These are phyloP conservation scores for Mellivora capensis DNA, from an alignment of 2,113 vertebrate genomes.

Conservation along the genomic window DNA sequence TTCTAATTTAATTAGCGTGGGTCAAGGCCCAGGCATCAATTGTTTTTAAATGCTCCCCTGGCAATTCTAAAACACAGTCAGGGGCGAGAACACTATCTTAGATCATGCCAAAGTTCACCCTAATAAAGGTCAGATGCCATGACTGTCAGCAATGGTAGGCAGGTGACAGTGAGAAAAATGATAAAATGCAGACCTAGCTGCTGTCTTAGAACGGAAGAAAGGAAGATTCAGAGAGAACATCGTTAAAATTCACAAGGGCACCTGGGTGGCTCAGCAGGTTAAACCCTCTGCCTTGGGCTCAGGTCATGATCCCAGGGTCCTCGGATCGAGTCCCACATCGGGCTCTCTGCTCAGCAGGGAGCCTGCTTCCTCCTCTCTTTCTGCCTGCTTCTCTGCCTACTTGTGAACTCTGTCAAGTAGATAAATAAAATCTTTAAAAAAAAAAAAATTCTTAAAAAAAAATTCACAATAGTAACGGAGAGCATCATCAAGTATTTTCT, in stretches of 20 bases:
- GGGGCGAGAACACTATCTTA: background rate
- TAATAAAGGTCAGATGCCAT: background rate
- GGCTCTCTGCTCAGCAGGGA: too few species aligned
- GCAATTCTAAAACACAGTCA: background rate
- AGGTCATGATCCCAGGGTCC: too few species aligned
- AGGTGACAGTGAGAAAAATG: background rate
- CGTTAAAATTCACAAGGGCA: background rate
- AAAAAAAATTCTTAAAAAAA: too few species aligned
- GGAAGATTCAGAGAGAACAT: background rate
- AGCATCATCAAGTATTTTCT: background rate
- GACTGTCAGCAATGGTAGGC: background rate
- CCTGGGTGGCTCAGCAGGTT: too few species aligned
- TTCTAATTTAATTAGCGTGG: slow-evolving; percentile 21
- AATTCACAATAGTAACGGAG: background rate
- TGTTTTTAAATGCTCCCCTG: background rate
- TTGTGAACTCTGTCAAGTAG: too few species aligned
- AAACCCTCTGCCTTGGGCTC: too few species aligned
- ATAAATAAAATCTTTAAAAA: too few species aligned
- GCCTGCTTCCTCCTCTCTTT: too few species aligned
- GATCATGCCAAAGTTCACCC: background rate
- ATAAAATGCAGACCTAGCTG: background rate
- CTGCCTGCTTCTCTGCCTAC: too few species aligned
- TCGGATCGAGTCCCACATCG: too few species aligned
- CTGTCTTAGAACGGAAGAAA: background rate
- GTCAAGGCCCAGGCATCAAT: background rate